Conservation (phyloP, 2,888 invertebrate genomes). For the Aphodius granarius region DNA sequence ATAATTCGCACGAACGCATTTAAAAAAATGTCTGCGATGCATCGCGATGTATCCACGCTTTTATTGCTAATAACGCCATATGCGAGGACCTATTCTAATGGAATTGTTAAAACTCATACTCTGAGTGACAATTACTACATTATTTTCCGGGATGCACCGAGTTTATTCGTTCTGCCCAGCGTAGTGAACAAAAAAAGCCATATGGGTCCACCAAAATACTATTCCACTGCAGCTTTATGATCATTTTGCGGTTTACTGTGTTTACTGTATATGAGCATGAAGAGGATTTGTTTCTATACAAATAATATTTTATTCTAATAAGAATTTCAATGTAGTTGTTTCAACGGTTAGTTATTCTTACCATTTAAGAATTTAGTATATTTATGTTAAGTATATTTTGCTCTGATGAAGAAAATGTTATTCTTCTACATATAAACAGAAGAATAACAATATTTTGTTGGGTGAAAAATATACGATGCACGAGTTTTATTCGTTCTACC, state of each 20-base stretch:
- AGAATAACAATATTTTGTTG: too few species aligned
- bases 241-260: background rate
- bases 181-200: background rate
- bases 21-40: background rate
- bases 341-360: too few species aligned
- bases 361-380: too few species aligned
- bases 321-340: too few species aligned
- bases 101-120: background rate
- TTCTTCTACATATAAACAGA: too few species aligned
- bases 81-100: background rate
- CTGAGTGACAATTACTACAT: background rate
- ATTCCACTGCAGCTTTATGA: background rate
- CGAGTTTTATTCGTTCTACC: background rate
- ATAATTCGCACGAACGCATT: background rate
- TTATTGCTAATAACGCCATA: background rate
- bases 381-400: too few species aligned
- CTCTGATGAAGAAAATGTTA: too few species aligned
- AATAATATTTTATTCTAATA: too few species aligned
- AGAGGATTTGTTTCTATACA: too few species aligned
- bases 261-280: too few species aligned
- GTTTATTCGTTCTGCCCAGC: background rate
- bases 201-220: background rate
- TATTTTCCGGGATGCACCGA: background rate
- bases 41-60: background rate
- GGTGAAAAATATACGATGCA: too few species aligned